phyloP scores from a whole-genome alignment of 2,888 invertebrate genomes.

The Lordiphosa fenestrarum region DNA sequence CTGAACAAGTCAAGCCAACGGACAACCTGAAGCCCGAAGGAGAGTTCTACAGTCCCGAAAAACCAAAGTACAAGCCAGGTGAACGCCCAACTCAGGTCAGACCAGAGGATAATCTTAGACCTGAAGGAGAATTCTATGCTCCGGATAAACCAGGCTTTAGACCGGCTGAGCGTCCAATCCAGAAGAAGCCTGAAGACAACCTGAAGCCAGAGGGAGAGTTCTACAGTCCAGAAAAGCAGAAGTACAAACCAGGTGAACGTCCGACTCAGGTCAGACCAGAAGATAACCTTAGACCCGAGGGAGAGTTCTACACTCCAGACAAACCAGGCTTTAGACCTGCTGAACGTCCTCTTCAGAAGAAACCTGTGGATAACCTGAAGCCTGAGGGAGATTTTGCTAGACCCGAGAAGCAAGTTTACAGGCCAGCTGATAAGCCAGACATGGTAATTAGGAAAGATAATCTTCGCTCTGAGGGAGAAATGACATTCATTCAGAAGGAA shows the following conservation, averaged over 20 bases:
- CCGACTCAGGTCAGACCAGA: slow-evolving; percentile 80
- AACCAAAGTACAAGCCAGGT: slow-evolving; percentile 73
- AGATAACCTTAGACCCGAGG: slow-evolving; percentile 81
- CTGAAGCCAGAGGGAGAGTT: slow-evolving; percentile 82
- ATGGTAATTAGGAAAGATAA: slow-evolving; percentile 72
- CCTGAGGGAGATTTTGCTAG: slow-evolving; percentile 53
- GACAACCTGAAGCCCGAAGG: slow-evolving; percentile 80
- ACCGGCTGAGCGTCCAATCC: slow-evolving; percentile 80
- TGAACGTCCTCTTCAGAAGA: slow-evolving; percentile 81
- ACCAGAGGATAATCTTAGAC: slow-evolving; percentile 81
- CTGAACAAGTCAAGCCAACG: slow-evolving; percentile 80
- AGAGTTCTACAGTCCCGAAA: slow-evolving; percentile 76
- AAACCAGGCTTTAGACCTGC: slow-evolving; percentile 80
- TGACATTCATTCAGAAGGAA: slow-evolving; percentile 75
- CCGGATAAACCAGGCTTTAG: slow-evolving; percentile 38
- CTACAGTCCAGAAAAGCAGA: slow-evolving; percentile 80
- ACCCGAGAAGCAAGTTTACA: slow-evolving; percentile 70
- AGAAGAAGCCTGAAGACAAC: slow-evolving; percentile 81
- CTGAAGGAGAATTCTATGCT: slow-evolving; percentile 78
- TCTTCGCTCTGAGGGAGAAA: slow-evolving; percentile 81
- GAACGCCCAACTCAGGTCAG: slow-evolving; percentile 79
- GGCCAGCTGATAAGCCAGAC: slow-evolving; percentile 80
- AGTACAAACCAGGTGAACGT: slow-evolving; percentile 80
- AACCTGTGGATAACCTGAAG: slow-evolving; percentile 80
- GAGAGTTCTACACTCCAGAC: slow-evolving; percentile 82